Base-by-base conservation (phyloP, 2,888 invertebrate genomes). In the Dryococelus australis region DNA sequence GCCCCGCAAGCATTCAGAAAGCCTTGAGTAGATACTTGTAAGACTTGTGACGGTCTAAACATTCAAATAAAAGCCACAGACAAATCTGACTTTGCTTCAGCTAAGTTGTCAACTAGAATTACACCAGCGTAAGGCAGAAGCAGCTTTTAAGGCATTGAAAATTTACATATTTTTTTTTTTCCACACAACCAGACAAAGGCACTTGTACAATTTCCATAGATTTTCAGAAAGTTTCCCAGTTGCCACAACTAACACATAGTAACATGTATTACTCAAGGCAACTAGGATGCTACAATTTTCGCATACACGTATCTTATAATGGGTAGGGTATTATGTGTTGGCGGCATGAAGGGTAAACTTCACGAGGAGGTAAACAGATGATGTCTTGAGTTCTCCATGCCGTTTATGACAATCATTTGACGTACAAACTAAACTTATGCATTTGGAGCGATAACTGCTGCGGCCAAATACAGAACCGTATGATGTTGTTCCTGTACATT, bases 181-280 rank as follows among this genome's bases (percentile, higher is more conserved):
- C 83, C 43, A 35, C 83, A 88, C 26, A 86, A 65, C 89, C 89
- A 10, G 47, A 80, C 93, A 89, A 89, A 87, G 88, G 85, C 65
- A 88, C 78, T 53, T 88, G 88, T 85, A 88, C 86, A 24, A 43
- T 89, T 26, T 86, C 90, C 28, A 89, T 91, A 88, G 90, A 91
- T 88, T 88, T 91, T 84, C 90, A 91, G 89, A 90, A 47, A 89
- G 91, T 91, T n/a, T 86, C 91, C 84, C 90, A 89, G 81, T 88
- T 90, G 81, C 91, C 91, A 51, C 90, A 89, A 85, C 89, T 91
- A 86, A 90, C 35, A 12, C 83, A 83, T 90, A 89, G 89, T n/a
- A 89, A 90, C 85, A 91, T 91, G 89, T 91, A 90, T 87, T 91
- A 91, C 88, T 86, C 88, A n/a, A 89, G 91, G 35, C 90, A 91